Evolutionary conservation across 2,113 vertebrate genomes (phyloP).

Genomic region (Microcebus lehilahytsara): DNA sequence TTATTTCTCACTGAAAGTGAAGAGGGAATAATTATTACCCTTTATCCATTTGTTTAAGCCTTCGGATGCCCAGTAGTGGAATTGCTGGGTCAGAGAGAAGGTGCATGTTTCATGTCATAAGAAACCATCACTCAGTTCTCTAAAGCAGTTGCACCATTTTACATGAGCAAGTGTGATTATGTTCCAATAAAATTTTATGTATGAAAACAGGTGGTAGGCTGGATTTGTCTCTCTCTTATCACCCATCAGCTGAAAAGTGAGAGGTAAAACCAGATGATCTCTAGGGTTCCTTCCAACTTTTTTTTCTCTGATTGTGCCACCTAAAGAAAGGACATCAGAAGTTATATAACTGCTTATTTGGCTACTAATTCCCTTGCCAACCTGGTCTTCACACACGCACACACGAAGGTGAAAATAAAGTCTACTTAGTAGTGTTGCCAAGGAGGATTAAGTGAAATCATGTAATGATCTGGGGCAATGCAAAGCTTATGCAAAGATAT

Average conservation of each 20-base stretch:
- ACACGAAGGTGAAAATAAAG: not conserved
- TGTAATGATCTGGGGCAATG: not conserved
- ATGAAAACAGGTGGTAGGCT: not conserved
- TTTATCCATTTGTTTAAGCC: no score
- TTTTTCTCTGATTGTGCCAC: not conserved
- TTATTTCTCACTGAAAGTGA: not conserved
- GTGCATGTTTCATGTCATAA: not conserved
- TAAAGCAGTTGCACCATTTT: not conserved
- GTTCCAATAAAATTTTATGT: constrained; percentile 56
- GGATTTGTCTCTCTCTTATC: not conserved
- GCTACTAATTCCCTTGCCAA: constrained; percentile 5
- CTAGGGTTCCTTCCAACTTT: not conserved
- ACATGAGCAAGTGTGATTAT: not conserved
- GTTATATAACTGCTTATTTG: not conserved
- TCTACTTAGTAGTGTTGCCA: not conserved
- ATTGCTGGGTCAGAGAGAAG: constrained; percentile 18
- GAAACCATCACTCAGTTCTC: constrained; percentile 10
- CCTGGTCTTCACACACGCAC: not conserved
- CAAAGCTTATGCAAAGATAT: not conserved
- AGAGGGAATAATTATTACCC: no score
- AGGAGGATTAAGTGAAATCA: constrained; percentile 19
- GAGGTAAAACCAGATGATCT: not conserved
- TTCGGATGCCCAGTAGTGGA: not conserved
- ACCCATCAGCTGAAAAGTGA: constrained; percentile 19
- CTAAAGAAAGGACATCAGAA: not conserved